Evolutionary conservation across 2,797 vertebrate genomes (phyloP).

Genomic region (Clamator glandarius): DNA sequence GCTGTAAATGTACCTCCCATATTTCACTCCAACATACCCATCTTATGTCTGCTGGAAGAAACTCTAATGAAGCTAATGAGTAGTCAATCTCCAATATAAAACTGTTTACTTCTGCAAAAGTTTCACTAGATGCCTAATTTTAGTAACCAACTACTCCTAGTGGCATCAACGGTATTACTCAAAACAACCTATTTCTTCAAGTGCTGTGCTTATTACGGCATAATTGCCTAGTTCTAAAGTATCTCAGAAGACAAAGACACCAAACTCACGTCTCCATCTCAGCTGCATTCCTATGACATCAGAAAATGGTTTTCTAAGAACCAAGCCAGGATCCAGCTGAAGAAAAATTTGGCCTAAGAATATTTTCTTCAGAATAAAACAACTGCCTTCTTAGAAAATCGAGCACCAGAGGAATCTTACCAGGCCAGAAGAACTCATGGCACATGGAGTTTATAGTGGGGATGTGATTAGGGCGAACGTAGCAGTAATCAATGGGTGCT

Average conservation of each 20-base stretch:
- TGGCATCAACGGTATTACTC: not conserved
- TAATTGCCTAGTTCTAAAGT: slow-evolving; percentile 4
- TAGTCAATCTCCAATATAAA: not conserved
- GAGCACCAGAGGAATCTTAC: slow-evolving; percentile 73
- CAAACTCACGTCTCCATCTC: slow-evolving; percentile 2
- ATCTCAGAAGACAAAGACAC: slow-evolving; percentile 48
- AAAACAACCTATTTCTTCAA: not conserved
- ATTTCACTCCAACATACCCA: not conserved
- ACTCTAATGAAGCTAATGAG: not conserved
- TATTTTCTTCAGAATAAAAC: not conserved
- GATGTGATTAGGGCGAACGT: slow-evolving; percentile 94
- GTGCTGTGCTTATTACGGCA: not conserved
- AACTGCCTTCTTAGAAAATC: slow-evolving; percentile 18
- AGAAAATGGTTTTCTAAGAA: slow-evolving; percentile 35
- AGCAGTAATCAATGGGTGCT: slow-evolving; percentile 94
- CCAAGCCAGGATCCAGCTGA: not conserved
- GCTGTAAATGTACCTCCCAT: not conserved
- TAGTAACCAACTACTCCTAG: not conserved
- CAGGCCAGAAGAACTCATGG: slow-evolving; percentile 97
- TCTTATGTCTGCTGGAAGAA: not conserved
- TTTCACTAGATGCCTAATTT: not conserved
- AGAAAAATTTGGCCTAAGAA: not conserved
- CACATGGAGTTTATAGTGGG: slow-evolving; percentile 97
- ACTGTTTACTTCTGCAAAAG: not conserved
- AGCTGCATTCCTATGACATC: slow-evolving; percentile 8